A percentile compares a stretch with the other conserved stretches of the same genome.
phyloP scores from a whole-genome alignment of 2,113 vertebrate genomes.

The Apus apus region DNA sequence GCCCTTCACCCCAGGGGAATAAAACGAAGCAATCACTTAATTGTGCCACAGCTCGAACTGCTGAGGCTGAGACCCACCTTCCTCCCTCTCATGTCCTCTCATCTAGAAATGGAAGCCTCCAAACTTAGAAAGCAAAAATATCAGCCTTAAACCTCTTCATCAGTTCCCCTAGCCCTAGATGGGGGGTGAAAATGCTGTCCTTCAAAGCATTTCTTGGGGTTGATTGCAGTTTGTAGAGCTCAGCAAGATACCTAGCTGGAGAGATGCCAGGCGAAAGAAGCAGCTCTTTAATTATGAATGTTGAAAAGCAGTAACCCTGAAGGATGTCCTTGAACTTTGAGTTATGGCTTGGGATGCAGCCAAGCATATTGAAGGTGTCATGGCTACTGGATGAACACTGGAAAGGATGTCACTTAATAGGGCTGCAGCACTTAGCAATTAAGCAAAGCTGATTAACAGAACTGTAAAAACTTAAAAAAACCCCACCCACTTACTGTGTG shows the following conservation, averaged over 20 bases:
- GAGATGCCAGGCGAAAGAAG: not conserved
- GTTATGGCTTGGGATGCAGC: not conserved
- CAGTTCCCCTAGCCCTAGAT: not conserved
- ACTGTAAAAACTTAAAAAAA: not conserved
- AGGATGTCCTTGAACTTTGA: not conserved
- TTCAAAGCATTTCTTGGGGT: conserved; percentile 4
- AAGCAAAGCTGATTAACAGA: not conserved
- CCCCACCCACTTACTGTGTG: not conserved
- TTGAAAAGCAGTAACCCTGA: not conserved
- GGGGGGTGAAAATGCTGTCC: not conserved
- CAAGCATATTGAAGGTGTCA: not conserved
- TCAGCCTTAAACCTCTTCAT: not conserved
- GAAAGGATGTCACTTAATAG: not conserved
- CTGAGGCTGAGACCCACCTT: not conserved
- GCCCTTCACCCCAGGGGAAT: not conserved
- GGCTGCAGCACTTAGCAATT: not conserved
- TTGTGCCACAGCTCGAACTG: rapidly evolving
- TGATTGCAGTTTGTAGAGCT: conserved; percentile 19
- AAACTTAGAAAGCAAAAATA: not conserved
- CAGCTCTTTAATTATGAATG: not conserved
- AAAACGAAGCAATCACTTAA: not conserved
- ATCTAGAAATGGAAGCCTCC: not conserved
- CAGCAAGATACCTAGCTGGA: conserved; percentile 21
- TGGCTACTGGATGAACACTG: not conserved
- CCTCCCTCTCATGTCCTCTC: not conserved